These are phyloP conservation scores for Siniperca scherzeri DNA, from an alignment of 2,797 vertebrate species.

Conservation along the genomic window DNA sequence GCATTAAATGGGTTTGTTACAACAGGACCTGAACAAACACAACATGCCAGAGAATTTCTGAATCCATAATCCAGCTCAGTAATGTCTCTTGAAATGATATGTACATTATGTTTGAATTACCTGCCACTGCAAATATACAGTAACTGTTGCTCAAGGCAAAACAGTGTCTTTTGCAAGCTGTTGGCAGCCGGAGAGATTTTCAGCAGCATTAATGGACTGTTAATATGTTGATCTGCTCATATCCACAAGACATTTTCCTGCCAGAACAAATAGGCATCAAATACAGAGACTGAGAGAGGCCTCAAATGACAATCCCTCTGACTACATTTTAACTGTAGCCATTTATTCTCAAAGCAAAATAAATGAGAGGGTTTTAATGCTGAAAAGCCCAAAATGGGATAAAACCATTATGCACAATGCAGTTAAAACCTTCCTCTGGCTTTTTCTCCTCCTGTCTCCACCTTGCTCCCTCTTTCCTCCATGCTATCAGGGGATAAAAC, in stretches of 20 bases:
- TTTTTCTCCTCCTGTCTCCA: conserved; percentile 24
- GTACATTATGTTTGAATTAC: conserved; percentile 72
- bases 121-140: conserved; percentile 68
- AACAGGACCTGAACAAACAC: conserved; percentile 46
- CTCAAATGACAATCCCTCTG: conserved; percentile 73
- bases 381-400: conserved; percentile 44
- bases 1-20: conserved; percentile 52
- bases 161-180: conserved; percentile 69
- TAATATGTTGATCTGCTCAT: conserved; percentile 83
- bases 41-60: conserved; percentile 43
- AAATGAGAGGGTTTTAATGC: conserved; percentile 56
- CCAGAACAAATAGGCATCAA: conserved; percentile 84
- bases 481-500: conserved; percentile 70
- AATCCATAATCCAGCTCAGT: conserved; percentile 45
- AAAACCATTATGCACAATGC: conserved; percentile 39
- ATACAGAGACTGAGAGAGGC: conserved; percentile 79
- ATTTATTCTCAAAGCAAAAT: conserved; percentile 59
- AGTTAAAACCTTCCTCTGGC: conserved; percentile 19
- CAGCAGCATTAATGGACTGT: conserved; percentile 84
- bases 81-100: conserved; percentile 57
- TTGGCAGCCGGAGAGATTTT: conserved; percentile 80
- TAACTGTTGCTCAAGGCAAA: conserved; percentile 73
- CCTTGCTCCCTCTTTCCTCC: conserved; percentile 35
- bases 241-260: conserved; percentile 81
- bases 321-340: conserved; percentile 47